phyloP scores from a whole-genome alignment of 2,888 invertebrate genomes.

The Catocala nupta region DNA sequence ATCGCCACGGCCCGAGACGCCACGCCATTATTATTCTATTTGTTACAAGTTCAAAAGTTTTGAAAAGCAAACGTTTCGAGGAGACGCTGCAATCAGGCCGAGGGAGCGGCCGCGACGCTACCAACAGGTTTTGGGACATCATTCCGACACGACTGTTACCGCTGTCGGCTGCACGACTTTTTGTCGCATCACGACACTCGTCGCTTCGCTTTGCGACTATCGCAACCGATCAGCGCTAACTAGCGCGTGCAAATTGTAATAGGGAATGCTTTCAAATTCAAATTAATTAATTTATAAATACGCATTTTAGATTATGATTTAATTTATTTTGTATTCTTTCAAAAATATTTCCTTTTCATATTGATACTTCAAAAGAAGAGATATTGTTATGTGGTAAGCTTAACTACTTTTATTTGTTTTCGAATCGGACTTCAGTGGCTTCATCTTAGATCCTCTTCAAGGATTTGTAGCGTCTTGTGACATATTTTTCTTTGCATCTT shows the following conservation, averaged over 20 bases:
- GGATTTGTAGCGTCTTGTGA: conserved; percentile 72
- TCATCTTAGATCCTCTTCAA: conserved; percentile 69
- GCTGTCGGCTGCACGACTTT: conserved; percentile 48
- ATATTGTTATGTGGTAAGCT: conserved; percentile 74
- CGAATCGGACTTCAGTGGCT: conserved; percentile 68
- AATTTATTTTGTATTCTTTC: conserved; percentile 64
- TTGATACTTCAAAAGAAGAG: conserved; percentile 67
- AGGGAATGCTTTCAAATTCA: conserved; percentile 72
- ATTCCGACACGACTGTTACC: conserved; percentile 63
- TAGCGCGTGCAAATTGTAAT: conserved; percentile 60
- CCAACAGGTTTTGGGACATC: conserved; percentile 86
- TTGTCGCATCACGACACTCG: conserved; percentile 10
- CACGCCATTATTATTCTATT: conserved; percentile 85
- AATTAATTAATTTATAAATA: conserved; percentile 61
- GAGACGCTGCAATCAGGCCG: conserved; percentile 87
- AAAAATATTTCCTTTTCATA: conserved; percentile 65
- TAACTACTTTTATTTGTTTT: conserved; percentile 65
- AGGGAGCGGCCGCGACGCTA: conserved; percentile 83
- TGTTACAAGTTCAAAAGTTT: conserved; percentile 79
- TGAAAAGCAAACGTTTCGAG: conserved; percentile 83
- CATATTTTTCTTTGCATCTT: conserved; percentile 75
- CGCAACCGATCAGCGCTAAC: conserved; percentile 66
- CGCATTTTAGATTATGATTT: conserved; percentile 67
- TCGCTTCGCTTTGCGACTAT: conserved; percentile 13
- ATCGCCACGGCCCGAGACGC: conserved; percentile 89